phyloP scores from a whole-genome alignment of 2,888 invertebrate genomes.

The Rotaria macrura region DNA sequence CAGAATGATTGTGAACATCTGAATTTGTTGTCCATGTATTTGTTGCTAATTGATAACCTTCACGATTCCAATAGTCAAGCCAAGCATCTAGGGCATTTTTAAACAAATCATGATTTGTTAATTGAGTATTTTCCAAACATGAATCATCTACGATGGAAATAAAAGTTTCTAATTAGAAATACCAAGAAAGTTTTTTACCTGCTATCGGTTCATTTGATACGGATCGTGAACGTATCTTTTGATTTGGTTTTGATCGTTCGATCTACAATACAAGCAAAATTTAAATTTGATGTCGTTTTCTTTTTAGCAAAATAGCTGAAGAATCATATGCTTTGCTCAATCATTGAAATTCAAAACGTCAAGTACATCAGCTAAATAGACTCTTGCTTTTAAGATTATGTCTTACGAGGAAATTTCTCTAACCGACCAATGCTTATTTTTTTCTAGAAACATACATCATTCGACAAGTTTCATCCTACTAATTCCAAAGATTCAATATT shows the following conservation, averaged over 20 bases:
- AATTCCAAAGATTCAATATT: too few species aligned
- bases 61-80: background rate
- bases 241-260: background rate
- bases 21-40: slow-evolving; percentile 3
- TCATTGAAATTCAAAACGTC: too few species aligned
- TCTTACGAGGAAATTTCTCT: too few species aligned
- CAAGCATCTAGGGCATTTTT: background rate
- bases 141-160: background rate
- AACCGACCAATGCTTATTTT: too few species aligned
- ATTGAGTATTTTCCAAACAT: background rate
- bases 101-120: background rate
- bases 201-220: background rate
- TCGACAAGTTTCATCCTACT: too few species aligned
- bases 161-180: background rate
- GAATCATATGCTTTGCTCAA: too few species aligned
- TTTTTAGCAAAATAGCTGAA: background rate
- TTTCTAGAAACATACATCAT: too few species aligned
- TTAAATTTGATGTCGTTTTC: too few species aligned
- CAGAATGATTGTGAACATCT: background rate
- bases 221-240: background rate
- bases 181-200: background rate
- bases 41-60: slow-evolving; percentile 9
- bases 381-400: too few species aligned
- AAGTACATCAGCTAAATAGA: too few species aligned
- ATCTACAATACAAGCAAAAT: background rate